phyloP scores from a whole-genome alignment of 2,113 vertebrate genomes.

The Pelobates fuscus region DNA sequence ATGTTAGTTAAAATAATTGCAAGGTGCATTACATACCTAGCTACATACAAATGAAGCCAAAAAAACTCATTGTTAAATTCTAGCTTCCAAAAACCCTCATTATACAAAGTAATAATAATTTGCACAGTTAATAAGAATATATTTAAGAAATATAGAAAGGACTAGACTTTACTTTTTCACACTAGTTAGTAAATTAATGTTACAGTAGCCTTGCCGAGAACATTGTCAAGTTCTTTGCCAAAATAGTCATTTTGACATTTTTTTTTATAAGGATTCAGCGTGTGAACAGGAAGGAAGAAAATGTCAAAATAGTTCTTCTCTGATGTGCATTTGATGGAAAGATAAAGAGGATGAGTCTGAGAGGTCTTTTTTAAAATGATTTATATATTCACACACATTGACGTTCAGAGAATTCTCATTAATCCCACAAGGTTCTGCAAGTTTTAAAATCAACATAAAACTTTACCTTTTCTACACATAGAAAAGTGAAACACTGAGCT shows the following conservation, averaged over 20 bases:
- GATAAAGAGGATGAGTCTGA: slow-evolving; percentile 40
- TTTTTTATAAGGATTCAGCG: slow-evolving; percentile 22
- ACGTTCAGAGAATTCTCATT: slow-evolving; percentile 27
- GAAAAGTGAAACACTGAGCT: neutral
- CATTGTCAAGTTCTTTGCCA: slow-evolving; percentile 13
- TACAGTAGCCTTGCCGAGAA: neutral
- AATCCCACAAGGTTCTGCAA: slow-evolving; percentile 26
- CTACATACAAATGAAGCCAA: too few relatives aligned
- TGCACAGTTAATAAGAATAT: too few relatives aligned
- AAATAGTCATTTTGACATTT: slow-evolving; percentile 17
- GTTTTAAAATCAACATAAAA: slow-evolving; percentile 34
- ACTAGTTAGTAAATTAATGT: slow-evolving; percentile 15
- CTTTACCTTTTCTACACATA: neutral
- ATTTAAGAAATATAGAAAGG: too few relatives aligned
- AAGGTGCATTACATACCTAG: too few relatives aligned
- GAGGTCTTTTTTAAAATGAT: slow-evolving; percentile 41
- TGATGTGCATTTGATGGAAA: slow-evolving; percentile 40
- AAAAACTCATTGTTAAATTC: too few relatives aligned
- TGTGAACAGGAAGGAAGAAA: slow-evolving; percentile 19
- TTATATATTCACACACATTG: slow-evolving; percentile 44
- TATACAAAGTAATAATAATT: too few relatives aligned
- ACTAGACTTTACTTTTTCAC: too few relatives aligned
- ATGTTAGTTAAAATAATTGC: too few relatives aligned
- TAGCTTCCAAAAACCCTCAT: too few relatives aligned
- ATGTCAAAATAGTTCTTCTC: slow-evolving; percentile 42